Evolutionary conservation across 2,797 vertebrate species (phyloP).

Genomic region (Xyrichtys novacula): DNA sequence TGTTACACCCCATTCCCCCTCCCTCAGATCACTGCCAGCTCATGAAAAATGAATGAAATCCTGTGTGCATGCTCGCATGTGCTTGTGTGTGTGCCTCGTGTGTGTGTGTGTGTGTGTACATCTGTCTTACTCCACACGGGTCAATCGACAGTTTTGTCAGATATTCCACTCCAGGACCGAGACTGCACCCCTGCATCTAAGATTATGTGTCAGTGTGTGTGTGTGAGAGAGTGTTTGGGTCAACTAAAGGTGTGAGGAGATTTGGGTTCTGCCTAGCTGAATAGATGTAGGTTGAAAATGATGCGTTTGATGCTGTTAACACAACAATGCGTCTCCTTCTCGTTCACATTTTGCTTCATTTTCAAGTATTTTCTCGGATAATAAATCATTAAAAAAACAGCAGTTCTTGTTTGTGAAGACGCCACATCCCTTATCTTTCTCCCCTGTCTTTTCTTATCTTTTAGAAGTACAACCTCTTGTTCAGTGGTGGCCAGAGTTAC

Average conservation of each 20-base stretch:
- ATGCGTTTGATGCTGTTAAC: too few relatives aligned
- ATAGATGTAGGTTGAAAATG: not conserved
- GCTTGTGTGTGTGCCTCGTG: slow-evolving; percentile 3
- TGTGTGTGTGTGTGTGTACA: slow-evolving; percentile 6
- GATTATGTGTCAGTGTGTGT: not conserved
- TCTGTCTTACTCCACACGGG: slow-evolving; percentile 28
- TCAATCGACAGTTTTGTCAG: slow-evolving; percentile 39
- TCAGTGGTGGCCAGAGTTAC: slow-evolving; percentile 54
- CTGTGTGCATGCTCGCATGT: slow-evolving; percentile 13
- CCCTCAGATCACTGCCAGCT: slow-evolving; percentile 47
- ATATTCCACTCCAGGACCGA: slow-evolving; percentile 43
- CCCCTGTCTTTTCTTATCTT: slow-evolving; percentile 2
- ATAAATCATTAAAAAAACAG: not conserved
- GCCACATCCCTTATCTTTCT: slow-evolving; percentile 6
- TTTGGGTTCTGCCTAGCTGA: slow-evolving; percentile 1
- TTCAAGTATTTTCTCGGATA: not conserved
- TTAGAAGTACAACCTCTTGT: slow-evolving; percentile 50
- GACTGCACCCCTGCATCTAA: slow-evolving; percentile 21
- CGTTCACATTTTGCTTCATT: not conserved
- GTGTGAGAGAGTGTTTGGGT: not conserved
- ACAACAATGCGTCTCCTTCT: too few relatives aligned
- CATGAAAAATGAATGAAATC: slow-evolving; percentile 72
- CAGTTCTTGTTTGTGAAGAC: not conserved
- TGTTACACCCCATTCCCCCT: slow-evolving; percentile 57
- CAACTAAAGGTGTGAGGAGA: slow-evolving; percentile 1